Evolutionary conservation across 2,113 vertebrate genomes (phyloP).

Genomic region (Sturnus vulgaris): DNA sequence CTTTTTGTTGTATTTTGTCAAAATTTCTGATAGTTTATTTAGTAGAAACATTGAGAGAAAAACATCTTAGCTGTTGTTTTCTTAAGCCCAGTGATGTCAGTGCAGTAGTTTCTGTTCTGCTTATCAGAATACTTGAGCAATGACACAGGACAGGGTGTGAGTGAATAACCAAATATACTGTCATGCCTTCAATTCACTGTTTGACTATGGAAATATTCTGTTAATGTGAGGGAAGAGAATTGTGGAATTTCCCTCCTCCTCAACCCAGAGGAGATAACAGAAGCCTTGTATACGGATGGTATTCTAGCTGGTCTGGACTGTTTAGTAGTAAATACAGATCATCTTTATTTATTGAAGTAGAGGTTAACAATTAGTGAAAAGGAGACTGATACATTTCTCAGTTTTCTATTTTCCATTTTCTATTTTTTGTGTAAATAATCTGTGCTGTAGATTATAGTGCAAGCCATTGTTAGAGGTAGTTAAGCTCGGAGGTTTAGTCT

Average conservation of each 20-base stretch:
- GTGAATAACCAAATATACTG: neutral
- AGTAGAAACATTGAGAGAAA: neutral
- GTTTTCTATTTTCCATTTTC: neutral
- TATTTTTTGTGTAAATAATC: neutral
- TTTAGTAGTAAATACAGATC: neutral
- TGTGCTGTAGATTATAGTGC: neutral
- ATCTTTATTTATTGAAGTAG: neutral
- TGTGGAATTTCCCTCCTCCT: neutral
- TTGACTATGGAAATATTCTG: neutral
- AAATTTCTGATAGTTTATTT: neutral
- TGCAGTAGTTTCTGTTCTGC: neutral
- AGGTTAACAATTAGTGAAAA: neutral
- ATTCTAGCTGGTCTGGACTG: neutral
- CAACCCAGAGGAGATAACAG: neutral
- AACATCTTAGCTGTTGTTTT: neutral
- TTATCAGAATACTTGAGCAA: constrained; percentile 27
- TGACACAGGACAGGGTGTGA: constrained; percentile 18
- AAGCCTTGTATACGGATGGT: neutral
- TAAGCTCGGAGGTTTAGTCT: neutral
- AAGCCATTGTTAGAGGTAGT: neutral
- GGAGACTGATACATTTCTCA: neutral
- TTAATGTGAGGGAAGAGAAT: neutral
- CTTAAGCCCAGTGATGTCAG: neutral
- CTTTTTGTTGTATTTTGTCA: neutral
- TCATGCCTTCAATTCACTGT: neutral